Evolutionary conservation across 2,797 vertebrate species (phyloP), one percentile per base, ranked within the genome.

Genomic region (Sebastes oblongus): DNA sequence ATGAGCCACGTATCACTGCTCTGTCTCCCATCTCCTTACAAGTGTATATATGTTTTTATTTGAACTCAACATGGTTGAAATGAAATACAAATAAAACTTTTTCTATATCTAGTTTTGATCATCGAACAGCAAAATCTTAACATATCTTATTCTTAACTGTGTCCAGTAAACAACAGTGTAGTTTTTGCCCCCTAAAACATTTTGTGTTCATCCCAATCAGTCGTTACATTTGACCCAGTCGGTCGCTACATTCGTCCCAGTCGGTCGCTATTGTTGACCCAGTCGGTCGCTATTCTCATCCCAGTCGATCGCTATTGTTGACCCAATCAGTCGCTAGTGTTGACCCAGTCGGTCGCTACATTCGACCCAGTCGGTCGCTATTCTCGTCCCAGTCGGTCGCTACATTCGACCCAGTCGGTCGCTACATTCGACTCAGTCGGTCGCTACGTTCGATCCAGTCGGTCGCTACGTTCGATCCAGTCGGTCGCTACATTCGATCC

Each of bases 401-500:
- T 34, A 34, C 8, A 0, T 8, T 34, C 9, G 9, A 34, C 0
- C 32, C 32, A 34, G 32, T 34, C 1, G 32, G 32, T 34, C 3
- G 32, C 32, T 34, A 34, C 3, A 4, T 34, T 34, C 32, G 32
- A 10, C 1, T 0, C 1, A 34, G 3, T 36, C 0, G 4, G 12
- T 36, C 2, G 12, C 36, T 36, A 36, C 4, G 0, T 13, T 36
- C 11, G 4, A 36, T 2, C 11, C 36, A 36, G 36, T 36, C 2
- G 36, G 36, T 36, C 4, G 2, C 4, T 36, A 12, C 1, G 0
- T 4, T 36, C 34, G 34, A 11, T 0, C 0, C 34, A 11, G 34
- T 34, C 1, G 3, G 34, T 34, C 10, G 10, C 34, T 34, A 34
- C 4, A 0, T 4, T 11, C 4, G 34, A 36, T 0, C 4, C 12